Base-by-base conservation (phyloP, 2,888 invertebrate species). In the Norana najaformis region DNA sequence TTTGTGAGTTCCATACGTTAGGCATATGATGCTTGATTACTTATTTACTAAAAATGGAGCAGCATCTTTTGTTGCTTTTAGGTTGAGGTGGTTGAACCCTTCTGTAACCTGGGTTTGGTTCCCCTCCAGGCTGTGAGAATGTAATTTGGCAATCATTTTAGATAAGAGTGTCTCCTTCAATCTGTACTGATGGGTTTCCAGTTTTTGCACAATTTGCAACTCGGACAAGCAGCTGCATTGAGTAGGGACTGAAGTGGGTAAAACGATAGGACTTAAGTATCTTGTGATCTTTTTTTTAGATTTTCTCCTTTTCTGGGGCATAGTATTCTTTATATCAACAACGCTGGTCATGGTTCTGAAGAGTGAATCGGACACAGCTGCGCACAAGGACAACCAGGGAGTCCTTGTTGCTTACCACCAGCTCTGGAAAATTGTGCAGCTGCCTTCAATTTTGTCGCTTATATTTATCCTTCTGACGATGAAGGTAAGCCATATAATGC, bases 221-320 rank as follows among this genome's bases (percentile, higher is more conserved):
- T 41, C 41, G 18, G n/a, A n/a, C n/a, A n/a, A n/a, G n/a, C n/a
- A n/a, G n/a, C n/a, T n/a, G n/a, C n/a, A n/a, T n/a, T n/a, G n/a
- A n/a, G n/a, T n/a, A n/a, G n/a, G n/a, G n/a, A n/a, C n/a, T 53
- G 13, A 39, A 39, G 23, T 53, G 14, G 18, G 47, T 47, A 47
- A 47, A 18, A 47, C 47, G 13, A 18, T 47, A 5, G 14, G 18
- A 47, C 47, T 47, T 47, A 47, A 47, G 18, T 47, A 23, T 47
- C 23, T 5, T 47, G 16, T 13, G 13, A 69, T 69, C 69, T 69
- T 30, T 69, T 69, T 88, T 90, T 35, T 95, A 96, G 97, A 97
- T 92, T 99, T 99, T 95, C 96, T 99, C 34, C 96, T 97, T 94
- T 98, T 99, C 94, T 99, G 99, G 99, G 98, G 98, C 13, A 96